These are phyloP conservation scores for Cacoxenus indagator DNA, from an alignment of 2,888 invertebrate genomes.

Conservation along the genomic window DNA sequence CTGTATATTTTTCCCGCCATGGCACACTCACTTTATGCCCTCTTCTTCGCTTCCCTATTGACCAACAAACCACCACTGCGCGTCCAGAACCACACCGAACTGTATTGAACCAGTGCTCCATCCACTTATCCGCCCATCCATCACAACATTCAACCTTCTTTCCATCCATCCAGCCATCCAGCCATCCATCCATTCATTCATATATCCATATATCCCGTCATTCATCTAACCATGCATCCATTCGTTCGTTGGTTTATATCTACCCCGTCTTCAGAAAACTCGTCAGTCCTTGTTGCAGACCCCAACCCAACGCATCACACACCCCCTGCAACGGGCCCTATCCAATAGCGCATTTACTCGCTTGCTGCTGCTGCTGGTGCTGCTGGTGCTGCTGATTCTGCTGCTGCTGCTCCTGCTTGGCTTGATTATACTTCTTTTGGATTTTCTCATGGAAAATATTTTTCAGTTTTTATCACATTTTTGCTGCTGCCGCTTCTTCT, in stretches of 20 bases:
- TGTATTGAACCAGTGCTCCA: too few relatives aligned
- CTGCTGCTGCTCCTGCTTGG: too few relatives aligned
- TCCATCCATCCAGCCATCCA: constrained; percentile 2
- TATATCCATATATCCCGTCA: background rate
- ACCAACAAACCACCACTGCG: background rate
- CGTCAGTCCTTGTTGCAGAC: too few relatives aligned
- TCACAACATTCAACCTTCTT: background rate
- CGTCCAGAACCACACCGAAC: too few relatives aligned
- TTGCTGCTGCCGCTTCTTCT: constrained; percentile 37
- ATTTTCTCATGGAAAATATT: constrained; percentile 67
- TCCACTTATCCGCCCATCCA: too few relatives aligned
- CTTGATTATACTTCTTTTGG: constrained; percentile 51
- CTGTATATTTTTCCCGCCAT: constrained; percentile 64
- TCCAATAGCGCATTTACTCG: background rate
- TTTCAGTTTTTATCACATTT: constrained; percentile 65
- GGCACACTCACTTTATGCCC: constrained; percentile 8
- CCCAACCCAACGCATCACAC: background rate
- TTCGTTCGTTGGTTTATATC: too few relatives aligned
- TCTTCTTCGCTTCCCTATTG: background rate
- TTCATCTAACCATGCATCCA: too few relatives aligned
- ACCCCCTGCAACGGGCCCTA: background rate
- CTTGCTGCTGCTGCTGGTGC: background rate
- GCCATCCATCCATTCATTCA: constrained; percentile 8
- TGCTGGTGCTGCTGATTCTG: background rate
- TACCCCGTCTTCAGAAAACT: too few relatives aligned